phyloP scores from a whole-genome alignment of 2,888 invertebrate genomes.

The Pandemis cinnamomeana region DNA sequence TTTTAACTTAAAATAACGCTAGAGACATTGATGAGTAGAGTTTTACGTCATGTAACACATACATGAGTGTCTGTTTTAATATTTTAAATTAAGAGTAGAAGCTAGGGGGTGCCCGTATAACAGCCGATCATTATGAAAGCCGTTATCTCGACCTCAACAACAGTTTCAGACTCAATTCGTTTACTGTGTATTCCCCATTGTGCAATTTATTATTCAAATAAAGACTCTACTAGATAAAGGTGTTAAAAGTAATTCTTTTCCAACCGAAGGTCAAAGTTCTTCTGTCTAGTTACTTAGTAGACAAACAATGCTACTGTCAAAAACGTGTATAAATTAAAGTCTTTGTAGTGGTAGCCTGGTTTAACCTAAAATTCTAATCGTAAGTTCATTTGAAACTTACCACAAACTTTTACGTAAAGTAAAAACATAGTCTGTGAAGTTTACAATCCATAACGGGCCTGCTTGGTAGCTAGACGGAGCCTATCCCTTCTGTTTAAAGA shows the following conservation, averaged over 20 bases:
- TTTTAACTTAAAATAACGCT: background rate
- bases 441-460: too few relatives aligned
- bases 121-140: constrained; percentile 25
- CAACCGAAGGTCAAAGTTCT: constrained; percentile 3
- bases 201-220: constrained; percentile 5
- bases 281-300: constrained; percentile 4
- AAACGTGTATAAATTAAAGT: too few relatives aligned
- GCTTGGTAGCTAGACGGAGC: too few relatives aligned
- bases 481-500: too few relatives aligned
- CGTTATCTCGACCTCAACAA: constrained; percentile 22
- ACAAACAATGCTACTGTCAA: background rate
- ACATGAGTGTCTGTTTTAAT: too few relatives aligned
- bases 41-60: too few relatives aligned
- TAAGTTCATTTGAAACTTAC: too few relatives aligned
- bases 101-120: background rate
- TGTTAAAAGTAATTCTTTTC: background rate
- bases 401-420: too few relatives aligned
- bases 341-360: too few relatives aligned
- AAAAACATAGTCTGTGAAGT: too few relatives aligned
- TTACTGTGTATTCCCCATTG: constrained; percentile 14
- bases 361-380: too few relatives aligned
- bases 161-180: constrained; percentile 21
- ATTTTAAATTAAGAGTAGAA: background rate
- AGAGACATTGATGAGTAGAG: background rate
- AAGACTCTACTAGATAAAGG: background rate